A percentile compares a stretch with the other conserved stretches of the same genome.
Evolutionary conservation across 2,888 invertebrate species (phyloP).

Genomic region (Hipparchia sbordonii): DNA sequence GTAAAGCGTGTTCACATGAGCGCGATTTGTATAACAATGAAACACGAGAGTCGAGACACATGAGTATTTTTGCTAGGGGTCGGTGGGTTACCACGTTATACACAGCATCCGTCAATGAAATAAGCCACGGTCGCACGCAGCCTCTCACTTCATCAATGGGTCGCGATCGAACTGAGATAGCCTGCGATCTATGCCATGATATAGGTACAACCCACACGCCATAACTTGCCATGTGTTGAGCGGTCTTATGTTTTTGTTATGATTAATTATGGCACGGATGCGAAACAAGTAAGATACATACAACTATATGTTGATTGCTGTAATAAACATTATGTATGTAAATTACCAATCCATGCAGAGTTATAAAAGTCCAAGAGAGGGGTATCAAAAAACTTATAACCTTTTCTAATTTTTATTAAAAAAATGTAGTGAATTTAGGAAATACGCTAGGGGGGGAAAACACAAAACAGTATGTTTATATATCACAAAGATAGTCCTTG

Average conservation of each 20-base stretch:
- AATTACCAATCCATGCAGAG: background rate
- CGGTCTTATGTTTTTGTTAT: background rate
- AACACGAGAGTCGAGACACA: conserved; percentile 34
- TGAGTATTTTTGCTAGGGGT: conserved; percentile 61
- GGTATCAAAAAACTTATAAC: background rate
- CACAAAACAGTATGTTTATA: no score
- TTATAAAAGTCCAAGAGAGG: background rate
- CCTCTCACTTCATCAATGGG: conserved; percentile 64
- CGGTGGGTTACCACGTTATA: conserved; percentile 48
- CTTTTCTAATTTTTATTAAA: no score
- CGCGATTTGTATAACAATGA: conserved; percentile 65
- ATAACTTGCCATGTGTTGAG: conserved; percentile 15
- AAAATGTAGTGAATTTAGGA: no score
- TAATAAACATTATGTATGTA: background rate
- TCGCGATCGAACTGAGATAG: conserved; percentile 35
- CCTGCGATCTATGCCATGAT: conserved; percentile 21
- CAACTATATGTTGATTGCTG: background rate
- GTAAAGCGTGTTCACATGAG: conserved; percentile 39
- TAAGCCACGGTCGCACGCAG: conserved; percentile 63
- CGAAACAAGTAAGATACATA: background rate
- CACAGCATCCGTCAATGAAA: conserved; percentile 65
- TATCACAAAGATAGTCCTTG: no score
- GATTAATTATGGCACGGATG: background rate
- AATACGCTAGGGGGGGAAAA: no score
- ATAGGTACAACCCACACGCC: background rate